Conservation (phyloP, 2,113 vertebrate species). For the Notechis scutatus region DNA sequence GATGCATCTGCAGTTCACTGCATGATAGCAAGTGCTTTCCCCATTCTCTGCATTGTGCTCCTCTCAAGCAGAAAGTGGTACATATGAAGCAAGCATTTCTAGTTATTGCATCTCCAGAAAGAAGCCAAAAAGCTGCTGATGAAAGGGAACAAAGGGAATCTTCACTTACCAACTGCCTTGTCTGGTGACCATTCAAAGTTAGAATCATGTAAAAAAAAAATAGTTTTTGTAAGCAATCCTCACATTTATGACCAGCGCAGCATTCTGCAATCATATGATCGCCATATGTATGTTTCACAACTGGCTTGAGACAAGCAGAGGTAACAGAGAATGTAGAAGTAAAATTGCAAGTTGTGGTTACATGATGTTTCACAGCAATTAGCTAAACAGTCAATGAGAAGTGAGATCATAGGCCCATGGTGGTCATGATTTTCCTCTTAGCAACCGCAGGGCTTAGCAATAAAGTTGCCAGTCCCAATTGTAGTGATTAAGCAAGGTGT, state of each 20-base stretch:
- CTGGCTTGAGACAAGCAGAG: neutral
- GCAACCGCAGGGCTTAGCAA: neutral
- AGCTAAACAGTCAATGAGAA: neutral
- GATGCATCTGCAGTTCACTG: neutral
- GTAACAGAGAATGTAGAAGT: neutral
- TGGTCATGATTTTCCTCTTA: neutral
- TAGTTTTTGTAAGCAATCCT: neutral
- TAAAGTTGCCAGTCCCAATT: neutral
- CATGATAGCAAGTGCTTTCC: neutral
- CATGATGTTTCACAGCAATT: neutral
- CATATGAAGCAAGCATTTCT: neutral
- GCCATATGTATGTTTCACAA: neutral
- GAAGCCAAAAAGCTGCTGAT: neutral
- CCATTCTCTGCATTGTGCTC: neutral
- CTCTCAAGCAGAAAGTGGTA: neutral
- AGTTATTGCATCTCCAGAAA: neutral
- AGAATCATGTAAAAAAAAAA: neutral
- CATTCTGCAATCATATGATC: neutral
- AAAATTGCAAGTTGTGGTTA: neutral
- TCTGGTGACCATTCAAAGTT: neutral
- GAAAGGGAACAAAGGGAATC: neutral
- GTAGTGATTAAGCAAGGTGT: neutral
- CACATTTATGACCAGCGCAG: neutral
- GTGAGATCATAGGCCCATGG: neutral
- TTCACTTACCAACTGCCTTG: neutral